A percentile compares a stretch with the other conserved stretches of the same genome.
phyloP scores from a whole-genome alignment of 2,113 vertebrate genomes.

The Hyla sarda region DNA sequence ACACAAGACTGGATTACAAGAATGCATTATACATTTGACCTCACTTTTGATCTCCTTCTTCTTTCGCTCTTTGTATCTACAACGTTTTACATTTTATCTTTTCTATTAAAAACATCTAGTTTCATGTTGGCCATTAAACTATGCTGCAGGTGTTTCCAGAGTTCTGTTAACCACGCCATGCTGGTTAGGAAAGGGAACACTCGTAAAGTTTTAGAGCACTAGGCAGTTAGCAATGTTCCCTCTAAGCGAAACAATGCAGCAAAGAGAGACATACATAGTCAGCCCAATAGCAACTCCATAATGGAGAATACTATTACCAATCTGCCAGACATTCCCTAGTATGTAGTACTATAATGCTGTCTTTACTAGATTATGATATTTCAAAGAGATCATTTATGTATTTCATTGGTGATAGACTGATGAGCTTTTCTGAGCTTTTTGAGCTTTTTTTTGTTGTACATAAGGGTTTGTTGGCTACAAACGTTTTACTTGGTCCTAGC shows the following conservation, averaged over 20 bases:
- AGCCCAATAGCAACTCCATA: background rate
- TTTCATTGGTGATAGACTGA: too few species aligned
- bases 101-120: slow-evolving; percentile 4
- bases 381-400: too few species aligned
- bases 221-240: background rate
- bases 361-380: background rate
- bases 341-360: background rate
- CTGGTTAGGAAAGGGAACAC: background rate
- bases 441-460: too few species aligned
- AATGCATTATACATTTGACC: slow-evolving; percentile 10
- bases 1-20: slow-evolving; percentile 16
- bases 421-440: too few species aligned
- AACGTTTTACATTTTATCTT: slow-evolving; percentile 18
- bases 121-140: slow-evolving; percentile 13
- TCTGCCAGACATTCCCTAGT: background rate
- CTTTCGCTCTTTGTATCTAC: background rate
- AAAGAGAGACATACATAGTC: background rate
- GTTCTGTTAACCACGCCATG: background rate
- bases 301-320: background rate
- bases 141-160: slow-evolving; percentile 13
- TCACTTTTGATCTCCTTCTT: slow-evolving; percentile 15
- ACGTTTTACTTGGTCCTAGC: too few species aligned
- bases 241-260: background rate
- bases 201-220: slow-evolving; percentile 16
- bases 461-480: too few species aligned